Conservation (phyloP, 2,113 vertebrate genomes). For the Anoura caudifer region DNA sequence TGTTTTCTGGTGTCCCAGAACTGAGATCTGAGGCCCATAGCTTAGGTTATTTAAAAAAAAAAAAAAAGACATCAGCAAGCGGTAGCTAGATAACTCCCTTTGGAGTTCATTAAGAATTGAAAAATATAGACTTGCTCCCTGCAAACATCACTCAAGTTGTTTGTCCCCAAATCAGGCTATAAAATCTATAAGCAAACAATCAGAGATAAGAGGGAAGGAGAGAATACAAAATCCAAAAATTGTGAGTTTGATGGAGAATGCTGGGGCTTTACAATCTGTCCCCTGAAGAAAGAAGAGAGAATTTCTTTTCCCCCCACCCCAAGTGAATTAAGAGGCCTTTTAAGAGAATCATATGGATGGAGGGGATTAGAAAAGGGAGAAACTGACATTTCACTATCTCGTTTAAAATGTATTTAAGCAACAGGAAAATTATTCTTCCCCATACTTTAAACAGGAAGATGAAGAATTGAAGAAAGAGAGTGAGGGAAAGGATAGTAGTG, state of each 20-base stretch:
- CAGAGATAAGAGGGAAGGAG: background rate
- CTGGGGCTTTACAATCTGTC: background rate
- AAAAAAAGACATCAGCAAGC: background rate
- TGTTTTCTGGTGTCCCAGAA: background rate
- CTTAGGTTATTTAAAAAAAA: background rate
- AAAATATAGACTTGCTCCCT: background rate
- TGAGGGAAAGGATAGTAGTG: rapidly evolving
- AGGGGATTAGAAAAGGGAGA: background rate
- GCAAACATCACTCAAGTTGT: background rate
- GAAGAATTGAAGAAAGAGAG: background rate
- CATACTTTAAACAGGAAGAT: background rate
- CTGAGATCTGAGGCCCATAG: background rate
- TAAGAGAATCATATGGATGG: background rate
- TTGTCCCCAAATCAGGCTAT: background rate
- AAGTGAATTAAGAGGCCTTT: background rate
- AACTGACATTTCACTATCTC: background rate
- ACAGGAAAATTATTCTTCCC: background rate
- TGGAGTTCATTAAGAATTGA: background rate
- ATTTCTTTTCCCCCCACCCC: background rate
- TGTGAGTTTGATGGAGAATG: background rate
- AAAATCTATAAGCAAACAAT: background rate
- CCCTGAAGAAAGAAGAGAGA: background rate
- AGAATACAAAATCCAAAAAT: background rate
- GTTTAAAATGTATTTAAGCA: background rate
- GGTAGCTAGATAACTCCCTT: background rate